Evolutionary conservation across 2,113 vertebrate genomes (phyloP).

Genomic region (Aptenodytes patagonicus): DNA sequence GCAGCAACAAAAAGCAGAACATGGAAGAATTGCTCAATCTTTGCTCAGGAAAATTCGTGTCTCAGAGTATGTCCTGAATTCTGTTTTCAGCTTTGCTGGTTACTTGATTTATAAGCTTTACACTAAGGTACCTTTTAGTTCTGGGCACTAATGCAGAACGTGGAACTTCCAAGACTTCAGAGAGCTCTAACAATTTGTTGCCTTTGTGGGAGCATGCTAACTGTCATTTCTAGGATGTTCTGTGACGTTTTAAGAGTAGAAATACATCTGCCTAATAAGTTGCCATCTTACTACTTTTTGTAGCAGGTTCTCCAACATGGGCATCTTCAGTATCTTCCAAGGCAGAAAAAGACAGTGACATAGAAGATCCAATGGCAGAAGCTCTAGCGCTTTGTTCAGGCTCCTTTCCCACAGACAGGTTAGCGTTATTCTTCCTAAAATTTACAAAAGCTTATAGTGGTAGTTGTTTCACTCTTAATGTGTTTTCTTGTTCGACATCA

Average conservation of each 20-base stretch:
- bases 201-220: background rate
- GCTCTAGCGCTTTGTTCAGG: conserved; percentile 76
- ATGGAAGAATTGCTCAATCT: conserved; percentile 87
- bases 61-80: conserved; percentile 69
- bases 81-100: background rate
- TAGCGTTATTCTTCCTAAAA: background rate
- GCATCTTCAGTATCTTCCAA: conserved; percentile 56
- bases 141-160: background rate
- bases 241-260: background rate
- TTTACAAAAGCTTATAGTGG: background rate
- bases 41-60: conserved; percentile 87
- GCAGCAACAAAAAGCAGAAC: conserved; percentile 69
- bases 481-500: background rate
- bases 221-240: background rate
- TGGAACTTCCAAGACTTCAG: background rate
- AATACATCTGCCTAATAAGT: background rate
- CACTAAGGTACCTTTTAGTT: background rate
- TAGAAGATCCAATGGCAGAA: conserved; percentile 72
- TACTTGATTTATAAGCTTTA: background rate
- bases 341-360: conserved; percentile 59
- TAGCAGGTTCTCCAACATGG: conserved; percentile 60
- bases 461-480: background rate
- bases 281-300: background rate
- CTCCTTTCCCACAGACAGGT: conserved; percentile 82
- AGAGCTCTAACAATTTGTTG: background rate